Conservation (phyloP, 2,797 vertebrate genomes). For the Anabas testudineus region DNA sequence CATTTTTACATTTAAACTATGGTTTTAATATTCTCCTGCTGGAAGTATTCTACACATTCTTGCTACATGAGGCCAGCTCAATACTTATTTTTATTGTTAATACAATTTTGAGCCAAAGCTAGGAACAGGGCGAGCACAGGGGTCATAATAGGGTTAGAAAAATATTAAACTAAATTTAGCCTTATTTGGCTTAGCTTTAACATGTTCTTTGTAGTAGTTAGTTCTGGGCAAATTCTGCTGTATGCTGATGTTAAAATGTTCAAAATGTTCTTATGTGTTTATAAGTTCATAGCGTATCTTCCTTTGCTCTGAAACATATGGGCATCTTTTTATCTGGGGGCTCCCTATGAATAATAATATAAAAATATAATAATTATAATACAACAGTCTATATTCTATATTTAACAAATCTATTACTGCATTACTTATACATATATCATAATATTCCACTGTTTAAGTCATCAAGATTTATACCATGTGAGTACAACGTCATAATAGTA, state of each 20-base stretch:
- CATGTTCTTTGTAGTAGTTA: conserved; percentile 1
- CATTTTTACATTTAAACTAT: not conserved
- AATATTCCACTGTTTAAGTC: no score
- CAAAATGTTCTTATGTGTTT: not conserved
- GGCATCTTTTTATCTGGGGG: not conserved
- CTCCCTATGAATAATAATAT: not conserved
- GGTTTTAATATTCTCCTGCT: not conserved
- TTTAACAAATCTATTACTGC: no score
- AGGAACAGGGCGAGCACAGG: not conserved
- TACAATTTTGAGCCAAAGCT: conserved; percentile 27
- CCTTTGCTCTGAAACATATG: not conserved
- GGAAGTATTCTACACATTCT: conserved; percentile 11
- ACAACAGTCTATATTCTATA: no score
- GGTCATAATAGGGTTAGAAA: conserved; percentile 26
- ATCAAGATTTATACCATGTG: no score
- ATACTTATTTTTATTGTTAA: not conserved
- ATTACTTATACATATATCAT: no score
- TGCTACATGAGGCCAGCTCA: not conserved
- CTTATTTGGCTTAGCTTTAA: conserved; percentile 32
- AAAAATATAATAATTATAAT: no score
- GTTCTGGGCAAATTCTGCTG: conserved; percentile 8
- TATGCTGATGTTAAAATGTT: conserved; percentile 22
- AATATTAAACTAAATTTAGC: conserved; percentile 35
- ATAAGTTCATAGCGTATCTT: not conserved
- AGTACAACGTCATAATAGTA: no score